phyloP scores from a whole-genome alignment of 1,140 invertebrate genomes.

The Aphelenchoides fujianensis region DNA sequence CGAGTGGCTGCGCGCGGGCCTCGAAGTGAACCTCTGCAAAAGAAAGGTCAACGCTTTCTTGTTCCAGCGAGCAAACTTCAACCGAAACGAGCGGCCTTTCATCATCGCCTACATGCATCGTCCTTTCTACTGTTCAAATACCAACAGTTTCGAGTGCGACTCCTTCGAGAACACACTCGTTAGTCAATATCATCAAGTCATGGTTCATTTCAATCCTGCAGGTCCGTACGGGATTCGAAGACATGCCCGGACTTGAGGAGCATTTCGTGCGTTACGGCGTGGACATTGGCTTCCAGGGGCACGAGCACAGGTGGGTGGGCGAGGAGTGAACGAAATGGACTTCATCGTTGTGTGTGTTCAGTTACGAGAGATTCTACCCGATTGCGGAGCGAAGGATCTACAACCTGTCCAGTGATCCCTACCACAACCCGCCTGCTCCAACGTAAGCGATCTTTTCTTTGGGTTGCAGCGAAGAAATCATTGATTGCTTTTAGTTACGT shows the following conservation, averaged over 20 bases:
- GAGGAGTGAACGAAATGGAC: no score
- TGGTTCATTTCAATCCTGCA: slow-evolving; percentile 11
- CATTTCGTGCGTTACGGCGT: slow-evolving; percentile 81
- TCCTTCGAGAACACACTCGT: slow-evolving; percentile 66
- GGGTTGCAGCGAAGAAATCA: no score
- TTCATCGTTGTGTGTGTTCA: no score
- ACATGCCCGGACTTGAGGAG: slow-evolving; percentile 72
- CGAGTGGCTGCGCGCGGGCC: slow-evolving; percentile 79
- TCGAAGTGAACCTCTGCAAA: no score
- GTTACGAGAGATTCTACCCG: slow-evolving; percentile 41
- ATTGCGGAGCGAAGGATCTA: slow-evolving; percentile 29
- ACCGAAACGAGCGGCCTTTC: slow-evolving; percentile 76
- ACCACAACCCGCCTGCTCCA: slow-evolving; percentile 79
- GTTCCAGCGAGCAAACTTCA: slow-evolving; percentile 64
- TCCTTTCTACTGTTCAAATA: slow-evolving; percentile 93
- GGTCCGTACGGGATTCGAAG: slow-evolving; percentile 47
- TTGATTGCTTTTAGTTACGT: no score
- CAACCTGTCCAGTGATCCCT: slow-evolving; percentile 74
- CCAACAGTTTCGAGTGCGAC: slow-evolving; percentile 80
- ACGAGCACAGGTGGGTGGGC: no score
- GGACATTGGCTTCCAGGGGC: slow-evolving; percentile 80
- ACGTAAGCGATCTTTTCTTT: no score
- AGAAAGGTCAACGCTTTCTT: no score
- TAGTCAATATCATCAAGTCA: slow-evolving; percentile 1
- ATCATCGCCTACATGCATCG: slow-evolving; percentile 85